Base-by-base conservation (phyloP, 2,888 invertebrate species). In the Phortica okadai region DNA sequence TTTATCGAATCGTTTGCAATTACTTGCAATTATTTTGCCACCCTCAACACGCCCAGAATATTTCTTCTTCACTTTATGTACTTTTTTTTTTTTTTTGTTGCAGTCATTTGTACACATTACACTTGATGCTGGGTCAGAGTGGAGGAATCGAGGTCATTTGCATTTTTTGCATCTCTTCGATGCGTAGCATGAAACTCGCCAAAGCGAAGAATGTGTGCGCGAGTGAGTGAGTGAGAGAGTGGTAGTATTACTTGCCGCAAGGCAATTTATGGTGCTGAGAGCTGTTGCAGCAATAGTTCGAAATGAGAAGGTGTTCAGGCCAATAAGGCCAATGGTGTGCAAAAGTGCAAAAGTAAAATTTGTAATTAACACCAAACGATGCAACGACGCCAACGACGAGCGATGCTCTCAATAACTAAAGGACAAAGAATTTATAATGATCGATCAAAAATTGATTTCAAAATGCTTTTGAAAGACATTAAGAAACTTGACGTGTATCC, bases 331-430 rank as follows among this genome's bases (percentile, higher is more conserved):
- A 59, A 5, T 21, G 25, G 59, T 5, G 41, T 14, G 66, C n/a
- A 66, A 66, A 69, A 69, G 69, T 54, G 70, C 54, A 70, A 70
- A 33, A 16, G 70, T 72, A 72, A 54, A 72, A 72, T 72, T 72
- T 56, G 70, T 72, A 72, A 72, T 72, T 72, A 72, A 54, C 70
- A 72, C 54, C 70, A 72, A 6, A 14, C 3, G 25, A 6, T 25
- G 33, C 50, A 67, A 21, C 64, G 41, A 33, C 41, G 4, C 1
- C 1, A 64, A 4, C 11, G 14, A 54, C 7, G 33, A 54, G 54
- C 54, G n/a, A 54, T n/a, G n/a, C 10, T 3, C 3, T 10, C 5
- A 54, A 54, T 6, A 6, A 54, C 54, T 14, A 2, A 33, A 33
- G 33, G 33, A 4, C 33, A 5, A 33, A 33, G 33, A 33, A 33